phyloP scores from a whole-genome alignment of 2,113 vertebrate species.

The Sula dactylatra region DNA sequence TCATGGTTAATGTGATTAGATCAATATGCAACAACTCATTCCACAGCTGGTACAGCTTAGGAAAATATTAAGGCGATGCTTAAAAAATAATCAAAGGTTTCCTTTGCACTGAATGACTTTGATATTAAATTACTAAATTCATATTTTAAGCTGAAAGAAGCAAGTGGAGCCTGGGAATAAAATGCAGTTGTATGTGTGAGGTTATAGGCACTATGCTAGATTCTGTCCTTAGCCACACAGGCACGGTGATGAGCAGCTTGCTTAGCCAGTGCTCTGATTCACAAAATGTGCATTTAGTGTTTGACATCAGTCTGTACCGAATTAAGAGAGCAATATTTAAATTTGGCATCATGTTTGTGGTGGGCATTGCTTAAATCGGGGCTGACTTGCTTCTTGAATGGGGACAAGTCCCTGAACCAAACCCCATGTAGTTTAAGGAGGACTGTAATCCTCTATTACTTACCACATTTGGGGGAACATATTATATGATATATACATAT shows the following conservation, averaged over 20 bases:
- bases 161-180: neutral
- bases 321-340: neutral
- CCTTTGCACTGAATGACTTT: neutral
- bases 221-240: neutral
- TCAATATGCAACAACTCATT: neutral
- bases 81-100: neutral
- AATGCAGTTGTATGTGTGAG: neutral
- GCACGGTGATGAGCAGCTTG: fast-evolving
- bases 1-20: neutral
- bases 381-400: neutral
- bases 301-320: neutral
- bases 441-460: neutral
- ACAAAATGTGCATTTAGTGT: neutral
- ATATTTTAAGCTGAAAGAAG: neutral
- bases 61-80: neutral
- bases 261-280: neutral
- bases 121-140: neutral
- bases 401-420: neutral
- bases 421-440: neutral
- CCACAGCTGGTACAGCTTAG: neutral
- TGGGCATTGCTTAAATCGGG: neutral
- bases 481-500: neutral
- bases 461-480: neutral
- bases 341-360: neutral
- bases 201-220: neutral